Evolutionary conservation across 2,113 vertebrate species (phyloP).

Genomic region (Delphinapterus leucas): DNA sequence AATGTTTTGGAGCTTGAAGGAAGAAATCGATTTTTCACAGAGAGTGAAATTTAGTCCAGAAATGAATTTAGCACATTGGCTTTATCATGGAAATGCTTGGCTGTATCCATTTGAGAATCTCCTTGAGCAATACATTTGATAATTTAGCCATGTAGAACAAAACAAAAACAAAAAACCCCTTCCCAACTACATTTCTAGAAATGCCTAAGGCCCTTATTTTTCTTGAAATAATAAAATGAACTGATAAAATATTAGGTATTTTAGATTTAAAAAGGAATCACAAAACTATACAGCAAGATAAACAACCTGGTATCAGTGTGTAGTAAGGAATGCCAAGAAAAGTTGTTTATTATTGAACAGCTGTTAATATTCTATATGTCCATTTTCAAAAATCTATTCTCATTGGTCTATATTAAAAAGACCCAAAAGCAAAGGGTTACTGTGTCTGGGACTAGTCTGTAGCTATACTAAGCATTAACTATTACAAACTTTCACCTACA

Average conservation of each 20-base stretch:
- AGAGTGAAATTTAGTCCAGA: conserved; percentile 23
- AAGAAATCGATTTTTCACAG: conserved; percentile 45
- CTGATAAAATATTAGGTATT: neutral
- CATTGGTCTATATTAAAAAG: neutral
- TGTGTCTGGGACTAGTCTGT: neutral
- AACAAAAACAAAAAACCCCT: neutral
- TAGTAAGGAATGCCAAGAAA: neutral
- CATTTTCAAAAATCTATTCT: neutral
- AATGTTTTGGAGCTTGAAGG: conserved; percentile 29
- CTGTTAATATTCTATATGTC: neutral
- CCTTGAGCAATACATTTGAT: conserved; percentile 10
- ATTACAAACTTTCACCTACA: neutral
- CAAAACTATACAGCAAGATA: neutral
- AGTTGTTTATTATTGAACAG: neutral
- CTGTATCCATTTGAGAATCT: neutral
- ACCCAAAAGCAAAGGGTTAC: neutral
- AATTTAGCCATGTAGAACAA: neutral
- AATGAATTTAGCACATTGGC: conserved; percentile 13
- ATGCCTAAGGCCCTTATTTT: neutral
- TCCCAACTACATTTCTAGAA: neutral
- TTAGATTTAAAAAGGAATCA: conserved; percentile 23
- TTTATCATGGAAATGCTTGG: neutral
- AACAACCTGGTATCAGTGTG: neutral
- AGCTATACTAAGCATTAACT: neutral
- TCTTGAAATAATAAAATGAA: neutral